Base-by-base conservation (phyloP, 2,888 invertebrate genomes). In the Nomada lathburiana region DNA sequence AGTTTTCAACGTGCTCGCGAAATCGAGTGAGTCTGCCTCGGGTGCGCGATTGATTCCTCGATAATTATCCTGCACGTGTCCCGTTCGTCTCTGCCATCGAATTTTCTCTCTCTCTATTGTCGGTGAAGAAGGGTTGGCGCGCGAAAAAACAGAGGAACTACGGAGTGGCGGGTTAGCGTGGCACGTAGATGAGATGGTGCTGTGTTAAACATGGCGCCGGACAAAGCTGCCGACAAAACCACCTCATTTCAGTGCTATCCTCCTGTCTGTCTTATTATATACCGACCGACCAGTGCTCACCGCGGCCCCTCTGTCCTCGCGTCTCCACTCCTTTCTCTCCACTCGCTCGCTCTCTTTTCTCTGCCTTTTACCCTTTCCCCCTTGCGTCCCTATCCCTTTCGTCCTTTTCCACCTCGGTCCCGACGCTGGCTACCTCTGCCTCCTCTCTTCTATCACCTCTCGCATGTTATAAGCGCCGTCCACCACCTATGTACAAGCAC, bases 191-290 rank as follows among this genome's bases (percentile, higher is more conserved):
- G 92, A 92, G 92, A 90, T 90, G 91, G 91, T 92, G 92, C 91
- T 91, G 91, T 92, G 92, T 92, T 91, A 91, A 92, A 93, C 92
- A 91, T 90, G 91, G 92, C 92, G 92, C 91, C 92, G 90, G 88
- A 92, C 92, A 92, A 92, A 92, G 91, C 91, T 92, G 90, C 91
- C 91, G 92, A 91, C 90, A 91, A 92, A 90, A 91, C 90, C 91
- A 90, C 90, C 91, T 92, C 92, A 92, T 93, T 92, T 93, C 91
- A 89, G 90, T 90, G 88, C 90, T 88, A 91, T 90, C 89, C 88
- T 81, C 78, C 81, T 83, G 83, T 84, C 88, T 87, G 87, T 85
- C 90, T 89, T 90, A 90, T 90, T 89, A 90, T 89, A 89, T 81
- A 86, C 88, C 83, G 79, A 85, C 88, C 86, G 84, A 82, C 86